Evolutionary conservation across 2,113 vertebrate species (phyloP), one percentile per base, ranked within the genome.

Genomic region (Scomber scombrus): DNA sequence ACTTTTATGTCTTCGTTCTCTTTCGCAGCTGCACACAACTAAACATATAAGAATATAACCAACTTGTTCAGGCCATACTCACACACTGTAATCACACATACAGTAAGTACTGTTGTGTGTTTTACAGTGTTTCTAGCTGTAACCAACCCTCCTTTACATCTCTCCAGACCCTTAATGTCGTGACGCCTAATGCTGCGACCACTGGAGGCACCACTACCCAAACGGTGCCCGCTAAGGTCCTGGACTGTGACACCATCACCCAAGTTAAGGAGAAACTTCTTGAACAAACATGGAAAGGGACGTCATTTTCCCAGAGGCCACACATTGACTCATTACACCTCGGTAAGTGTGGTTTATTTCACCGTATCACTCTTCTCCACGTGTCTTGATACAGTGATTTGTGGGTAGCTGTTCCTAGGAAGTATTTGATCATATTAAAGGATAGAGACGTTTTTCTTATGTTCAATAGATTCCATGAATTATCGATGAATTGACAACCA

Each of bases 191-290:
- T 9, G 73, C 68, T 84, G 94, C 91, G 0, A 85, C 90, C 73
- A 92, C 92, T 62, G 95, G 96, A 15, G 87, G 80, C 14, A 2
- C 83, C 1, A 64, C 78, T 0, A 90, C 91, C 12, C 97, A 96
- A 72, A 95, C 96, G 0, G 93, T 97, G 8, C 96, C 97, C 0
- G 96, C 96, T 0, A 98, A 98, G 87, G 97, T 97, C 14, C 88
- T 99, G 68, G 98, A 99, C 93, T 99, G 97, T 82, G 97, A 99
- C 92, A 98, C 97, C 89, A 97, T 99, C 93, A 97, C 97, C 1
- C 98, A 99, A 82, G 98, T 98, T 90, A 99, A 99, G 93, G 98
- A 99, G 93, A 99, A 99, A 84, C 96, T 99, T 85, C 92, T 99
- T n/a, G 98, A 99, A 72, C 98, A 99, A 90, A 94, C 97, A 45